phyloP scores from a whole-genome alignment of 2,888 invertebrate species.

The Drosophila emarginata region DNA sequence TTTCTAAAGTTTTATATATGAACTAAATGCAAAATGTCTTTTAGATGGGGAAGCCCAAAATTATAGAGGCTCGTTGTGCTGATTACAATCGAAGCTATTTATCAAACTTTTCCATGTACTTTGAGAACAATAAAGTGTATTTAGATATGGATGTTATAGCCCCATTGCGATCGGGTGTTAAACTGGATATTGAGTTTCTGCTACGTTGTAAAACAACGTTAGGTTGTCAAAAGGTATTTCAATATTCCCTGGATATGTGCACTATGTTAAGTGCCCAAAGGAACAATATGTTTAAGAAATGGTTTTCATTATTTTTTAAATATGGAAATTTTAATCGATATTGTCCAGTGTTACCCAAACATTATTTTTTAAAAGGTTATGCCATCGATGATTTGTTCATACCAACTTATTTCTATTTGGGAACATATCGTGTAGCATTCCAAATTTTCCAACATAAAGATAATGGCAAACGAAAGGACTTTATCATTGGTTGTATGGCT shows the following conservation, averaged over 20 bases:
- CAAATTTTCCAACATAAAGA: constrained; percentile 34
- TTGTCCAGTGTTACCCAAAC: constrained; percentile 54
- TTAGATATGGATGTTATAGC: constrained; percentile 29
- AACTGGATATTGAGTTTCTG: constrained; percentile 39
- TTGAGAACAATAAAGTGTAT: constrained; percentile 8
- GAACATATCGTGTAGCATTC: constrained; percentile 45
- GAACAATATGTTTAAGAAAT: constrained; percentile 50
- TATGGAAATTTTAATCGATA: constrained; percentile 55
- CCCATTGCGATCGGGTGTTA: constrained; percentile 32
- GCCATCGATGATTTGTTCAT: constrained; percentile 30
- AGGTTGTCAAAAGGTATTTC: constrained; percentile 39
- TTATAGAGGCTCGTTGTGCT: constrained; percentile 28
- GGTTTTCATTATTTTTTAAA: constrained; percentile 47
- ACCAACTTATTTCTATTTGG: constrained; percentile 55
- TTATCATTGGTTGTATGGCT: constrained; percentile 36
- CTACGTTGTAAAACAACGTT: constrained; percentile 8
- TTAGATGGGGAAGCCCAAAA: constrained; percentile 20
- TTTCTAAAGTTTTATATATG: neutral
- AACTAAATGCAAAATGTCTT: neutral
- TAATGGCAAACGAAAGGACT: constrained; percentile 13
- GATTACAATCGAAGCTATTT: constrained; percentile 46
- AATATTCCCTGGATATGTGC: constrained; percentile 60
- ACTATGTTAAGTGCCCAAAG: constrained; percentile 40
- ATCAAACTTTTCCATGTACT: constrained; percentile 6
- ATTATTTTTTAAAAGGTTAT: constrained; percentile 51